These are phyloP conservation scores for Theretra japonica DNA, from an alignment of 2,888 invertebrate genomes.

Conservation along the genomic window DNA sequence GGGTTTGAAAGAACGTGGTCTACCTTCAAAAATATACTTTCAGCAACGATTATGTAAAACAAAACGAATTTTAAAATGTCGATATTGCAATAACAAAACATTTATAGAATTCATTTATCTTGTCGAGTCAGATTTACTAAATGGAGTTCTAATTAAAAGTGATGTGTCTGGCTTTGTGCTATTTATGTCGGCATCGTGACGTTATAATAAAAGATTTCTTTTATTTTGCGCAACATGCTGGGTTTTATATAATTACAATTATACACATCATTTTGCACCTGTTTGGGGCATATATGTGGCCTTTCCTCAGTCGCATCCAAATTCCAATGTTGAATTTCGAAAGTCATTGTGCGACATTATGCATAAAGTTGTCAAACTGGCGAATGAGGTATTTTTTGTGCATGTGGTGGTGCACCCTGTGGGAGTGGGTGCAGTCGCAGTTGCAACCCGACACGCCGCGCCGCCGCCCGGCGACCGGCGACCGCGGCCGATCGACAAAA, in stretches of 20 bases:
- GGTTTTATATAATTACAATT: background rate
- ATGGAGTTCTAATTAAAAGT: conserved; percentile 13
- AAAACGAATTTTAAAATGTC: background rate
- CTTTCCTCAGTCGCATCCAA: background rate
- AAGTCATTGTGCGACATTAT: background rate
- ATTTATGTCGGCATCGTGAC: conserved; percentile 8
- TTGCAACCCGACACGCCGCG: conserved; percentile 35
- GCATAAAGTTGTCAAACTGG: background rate
- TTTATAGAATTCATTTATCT: conserved; percentile 6
- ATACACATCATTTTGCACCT: background rate
- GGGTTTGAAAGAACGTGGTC: background rate
- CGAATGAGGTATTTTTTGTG: background rate
- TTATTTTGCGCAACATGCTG: conserved; percentile 29
- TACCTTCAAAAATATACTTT: background rate
- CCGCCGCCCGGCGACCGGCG: conserved; percentile 41
- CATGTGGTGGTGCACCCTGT: background rate
- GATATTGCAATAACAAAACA: background rate
- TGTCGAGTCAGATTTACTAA: conserved; percentile 1
- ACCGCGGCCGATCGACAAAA: conserved; percentile 49
- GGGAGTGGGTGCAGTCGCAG: background rate
- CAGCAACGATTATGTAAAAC: background rate
- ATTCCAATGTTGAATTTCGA: background rate
- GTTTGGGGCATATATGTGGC: background rate
- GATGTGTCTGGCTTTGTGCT: conserved; percentile 25
- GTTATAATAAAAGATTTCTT: conserved; percentile 22